Conservation (phyloP, 2,113 vertebrate genomes). For the Hassar affinis region DNA sequence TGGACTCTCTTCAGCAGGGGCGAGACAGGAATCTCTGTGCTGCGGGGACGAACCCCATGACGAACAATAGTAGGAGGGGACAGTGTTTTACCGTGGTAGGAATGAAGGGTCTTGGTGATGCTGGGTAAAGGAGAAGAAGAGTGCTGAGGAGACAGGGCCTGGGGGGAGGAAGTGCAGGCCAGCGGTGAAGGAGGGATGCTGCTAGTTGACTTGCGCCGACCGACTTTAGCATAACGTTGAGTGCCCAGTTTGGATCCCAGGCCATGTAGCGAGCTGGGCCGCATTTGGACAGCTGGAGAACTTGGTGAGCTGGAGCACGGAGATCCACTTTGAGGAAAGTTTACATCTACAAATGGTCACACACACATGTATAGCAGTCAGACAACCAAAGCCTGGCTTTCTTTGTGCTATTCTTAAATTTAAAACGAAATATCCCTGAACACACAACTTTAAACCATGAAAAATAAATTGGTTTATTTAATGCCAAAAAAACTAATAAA, state of each 20-base stretch:
- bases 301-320: slow-evolving; percentile 90
- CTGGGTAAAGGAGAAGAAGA: slow-evolving; percentile 81
- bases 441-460: not conserved
- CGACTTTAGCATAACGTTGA: slow-evolving; percentile 82
- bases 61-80: slow-evolving; percentile 84
- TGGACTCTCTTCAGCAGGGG: slow-evolving; percentile 89
- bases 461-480: not conserved
- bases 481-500: not conserved
- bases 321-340: slow-evolving; percentile 86
- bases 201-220: slow-evolving; percentile 94
- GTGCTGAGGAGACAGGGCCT: slow-evolving; percentile 84
- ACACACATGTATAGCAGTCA: not conserved
- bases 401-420: not conserved
- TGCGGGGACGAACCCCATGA: slow-evolving; percentile 79
- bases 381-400: not conserved
- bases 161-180: slow-evolving; percentile 83
- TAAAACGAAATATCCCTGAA: not conserved
- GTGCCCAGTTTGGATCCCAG: slow-evolving; percentile 85
- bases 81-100: slow-evolving; percentile 81
- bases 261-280: slow-evolving; percentile 92
- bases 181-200: slow-evolving; percentile 94
- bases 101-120: slow-evolving; percentile 77
- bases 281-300: slow-evolving; percentile 86
- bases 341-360: slow-evolving; percentile 73
- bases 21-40: slow-evolving; percentile 79